Percentiles rank a stretch among this genome's conserved stretches.
These are phyloP conservation scores for Botrylloides violaceus DNA, from an alignment of 23 tunicate species.

Conservation along the genomic window DNA sequence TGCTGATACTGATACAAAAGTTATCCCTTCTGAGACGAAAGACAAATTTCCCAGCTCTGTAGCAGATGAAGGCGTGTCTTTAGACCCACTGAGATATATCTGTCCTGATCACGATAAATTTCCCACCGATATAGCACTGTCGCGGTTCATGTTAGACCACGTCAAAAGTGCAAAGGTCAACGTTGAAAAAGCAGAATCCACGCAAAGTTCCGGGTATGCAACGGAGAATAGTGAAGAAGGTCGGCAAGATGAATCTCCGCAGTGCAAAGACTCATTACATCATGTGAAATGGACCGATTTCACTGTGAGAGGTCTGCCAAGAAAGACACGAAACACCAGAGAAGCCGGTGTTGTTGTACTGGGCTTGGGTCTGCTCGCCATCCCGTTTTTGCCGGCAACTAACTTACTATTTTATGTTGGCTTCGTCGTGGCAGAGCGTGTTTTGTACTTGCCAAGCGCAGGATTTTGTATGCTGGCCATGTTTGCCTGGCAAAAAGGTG, in stretches of 20 bases:
- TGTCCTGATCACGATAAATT: not conserved
- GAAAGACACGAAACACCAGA: not conserved
- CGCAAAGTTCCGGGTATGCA: conserved; percentile 27
- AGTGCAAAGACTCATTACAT: not conserved
- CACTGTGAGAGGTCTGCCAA: not conserved
- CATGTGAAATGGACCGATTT: not conserved
- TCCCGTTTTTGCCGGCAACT: conserved; percentile 66
- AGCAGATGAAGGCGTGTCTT: conserved; percentile 2
- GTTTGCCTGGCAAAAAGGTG: not conserved
- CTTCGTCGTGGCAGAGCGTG: conserved; percentile 77
- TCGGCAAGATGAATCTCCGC: not conserved
- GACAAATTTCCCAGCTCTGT: not conserved
- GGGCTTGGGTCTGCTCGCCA: conserved; percentile 16
- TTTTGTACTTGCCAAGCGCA: conserved; percentile 71
- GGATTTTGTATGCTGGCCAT: conserved; percentile 47
- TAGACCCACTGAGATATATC: not conserved
- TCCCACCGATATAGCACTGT: not conserved
- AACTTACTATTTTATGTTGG: conserved; percentile 88
- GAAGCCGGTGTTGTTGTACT: conserved; percentile 2
- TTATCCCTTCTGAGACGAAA: not conserved
- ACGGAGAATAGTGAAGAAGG: conserved; percentile 10
- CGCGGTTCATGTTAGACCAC: not conserved
- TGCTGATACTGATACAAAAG: not conserved
- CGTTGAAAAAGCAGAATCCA: not conserved
- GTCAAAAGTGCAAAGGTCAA: too few species aligned